Evolutionary conservation across 2,113 vertebrate species (phyloP).

Genomic region (Caranx melampygus): DNA sequence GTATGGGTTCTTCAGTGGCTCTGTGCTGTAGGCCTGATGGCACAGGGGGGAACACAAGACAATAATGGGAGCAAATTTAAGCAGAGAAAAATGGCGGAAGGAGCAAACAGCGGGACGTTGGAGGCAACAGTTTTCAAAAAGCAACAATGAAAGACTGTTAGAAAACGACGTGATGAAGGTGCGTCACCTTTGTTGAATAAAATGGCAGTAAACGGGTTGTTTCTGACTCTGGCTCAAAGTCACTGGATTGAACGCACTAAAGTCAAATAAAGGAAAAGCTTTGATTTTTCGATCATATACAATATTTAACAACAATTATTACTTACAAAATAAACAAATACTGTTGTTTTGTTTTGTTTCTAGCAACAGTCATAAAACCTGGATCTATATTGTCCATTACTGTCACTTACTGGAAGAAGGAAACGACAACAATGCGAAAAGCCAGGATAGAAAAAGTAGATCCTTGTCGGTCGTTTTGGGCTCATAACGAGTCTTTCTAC

Average conservation of each 20-base stretch:
- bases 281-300: background rate
- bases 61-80: background rate
- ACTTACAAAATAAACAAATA: background rate
- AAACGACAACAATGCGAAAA: background rate
- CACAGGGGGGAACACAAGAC: background rate
- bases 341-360: background rate
- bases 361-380: background rate
- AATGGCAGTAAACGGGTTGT: background rate
- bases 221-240: background rate
- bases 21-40: background rate
- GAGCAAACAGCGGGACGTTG: background rate
- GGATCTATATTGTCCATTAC: background rate
- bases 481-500: background rate
- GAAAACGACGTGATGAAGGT: background rate
- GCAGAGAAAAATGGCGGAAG: background rate
- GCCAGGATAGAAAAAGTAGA: background rate
- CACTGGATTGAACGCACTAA: background rate
- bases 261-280: background rate
- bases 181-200: constrained; percentile 3
- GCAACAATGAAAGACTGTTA: background rate
- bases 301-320: background rate
- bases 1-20: background rate
- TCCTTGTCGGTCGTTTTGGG: background rate
- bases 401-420: background rate
- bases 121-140: background rate